Evolutionary conservation across 2,113 vertebrate species (phyloP), one percentile per base, ranked within the genome.

Genomic region (Labeo catla): DNA sequence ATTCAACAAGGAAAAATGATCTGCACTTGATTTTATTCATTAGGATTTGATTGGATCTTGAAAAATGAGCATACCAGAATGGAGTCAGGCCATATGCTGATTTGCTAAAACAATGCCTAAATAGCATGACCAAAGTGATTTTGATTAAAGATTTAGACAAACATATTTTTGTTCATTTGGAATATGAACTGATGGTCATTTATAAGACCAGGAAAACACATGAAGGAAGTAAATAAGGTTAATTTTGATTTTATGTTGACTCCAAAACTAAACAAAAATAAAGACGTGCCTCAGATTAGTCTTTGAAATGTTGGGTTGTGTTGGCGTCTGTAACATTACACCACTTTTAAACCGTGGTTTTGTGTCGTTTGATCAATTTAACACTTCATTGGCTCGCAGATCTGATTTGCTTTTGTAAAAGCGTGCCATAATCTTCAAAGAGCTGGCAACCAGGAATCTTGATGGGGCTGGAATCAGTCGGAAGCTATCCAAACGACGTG

Each of bases 401-500:
- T 78, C 49, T 70, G 76, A 76, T 81, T 82, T 81, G 45, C 47
- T 66, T 39, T 88, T 21, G 63, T 45, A 73, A 83, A 45, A 52
- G 61, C 63, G 11, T 82, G 16, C 47, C 63, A 43, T 59, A 59
- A 79, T 88, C 54, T 81, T 49, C 39, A 65, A 83, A 83, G 66
- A 50, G 45, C 63, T 82, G 63, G 80, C 63, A 82, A 52, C 72
- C 12, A 23, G 15, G 52, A 54, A 70, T 85, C 84, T 78, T 70
- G 50, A 77, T 72, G 82, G 47, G 61, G 76, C 45, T 12, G 6
- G 49, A 77, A 61, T 47, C 79, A 36, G 61, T 15, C 13, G 19
- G 70, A 70, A 34, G 45, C 81, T 28, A 19, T 74, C 66, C 28
- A 88, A 88, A 86, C 57, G 49, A 88, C 11, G 50, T 45, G 79